phyloP scores from a whole-genome alignment of 2,888 invertebrate genomes.

The Tetanocera ferruginea region DNA sequence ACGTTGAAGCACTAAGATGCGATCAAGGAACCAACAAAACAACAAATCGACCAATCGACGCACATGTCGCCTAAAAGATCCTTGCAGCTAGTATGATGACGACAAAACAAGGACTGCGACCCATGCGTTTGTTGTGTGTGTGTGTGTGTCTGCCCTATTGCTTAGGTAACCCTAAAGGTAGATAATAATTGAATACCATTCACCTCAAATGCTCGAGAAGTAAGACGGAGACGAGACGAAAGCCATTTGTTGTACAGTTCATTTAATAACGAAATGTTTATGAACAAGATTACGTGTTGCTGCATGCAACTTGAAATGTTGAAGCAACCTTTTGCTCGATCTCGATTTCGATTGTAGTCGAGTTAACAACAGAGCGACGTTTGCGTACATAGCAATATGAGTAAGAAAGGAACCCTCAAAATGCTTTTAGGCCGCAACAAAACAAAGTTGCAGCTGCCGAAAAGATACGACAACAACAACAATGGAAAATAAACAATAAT shows the following conservation, averaged over 20 bases:
- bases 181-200: constrained; percentile 18
- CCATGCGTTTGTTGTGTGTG: not conserved
- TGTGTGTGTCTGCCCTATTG: too few species aligned
- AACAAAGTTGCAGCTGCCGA: constrained; percentile 40
- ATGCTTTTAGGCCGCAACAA: constrained; percentile 23
- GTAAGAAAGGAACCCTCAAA: constrained; percentile 21
- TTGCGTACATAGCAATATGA: not conserved
- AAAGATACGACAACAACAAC: constrained; percentile 22
- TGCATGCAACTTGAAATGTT: constrained; percentile 24
- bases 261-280: constrained; percentile 26
- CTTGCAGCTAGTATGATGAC: not conserved
- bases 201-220: constrained; percentile 11
- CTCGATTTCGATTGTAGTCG: not conserved
- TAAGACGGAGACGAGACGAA: not conserved
- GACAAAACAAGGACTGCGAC: not conserved
- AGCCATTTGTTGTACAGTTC: not conserved
- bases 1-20: constrained; percentile 3
- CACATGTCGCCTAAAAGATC: constrained; percentile 32
- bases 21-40: not conserved
- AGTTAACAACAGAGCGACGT: not conserved
- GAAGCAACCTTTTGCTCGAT: constrained; percentile 28
- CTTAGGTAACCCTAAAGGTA: constrained; percentile 28
- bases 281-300: constrained; percentile 31
- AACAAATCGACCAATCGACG: not conserved
- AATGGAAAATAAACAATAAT: not conserved